Evolutionary conservation across 2,113 vertebrate species (phyloP).

Genomic region (Pandion haliaetus): DNA sequence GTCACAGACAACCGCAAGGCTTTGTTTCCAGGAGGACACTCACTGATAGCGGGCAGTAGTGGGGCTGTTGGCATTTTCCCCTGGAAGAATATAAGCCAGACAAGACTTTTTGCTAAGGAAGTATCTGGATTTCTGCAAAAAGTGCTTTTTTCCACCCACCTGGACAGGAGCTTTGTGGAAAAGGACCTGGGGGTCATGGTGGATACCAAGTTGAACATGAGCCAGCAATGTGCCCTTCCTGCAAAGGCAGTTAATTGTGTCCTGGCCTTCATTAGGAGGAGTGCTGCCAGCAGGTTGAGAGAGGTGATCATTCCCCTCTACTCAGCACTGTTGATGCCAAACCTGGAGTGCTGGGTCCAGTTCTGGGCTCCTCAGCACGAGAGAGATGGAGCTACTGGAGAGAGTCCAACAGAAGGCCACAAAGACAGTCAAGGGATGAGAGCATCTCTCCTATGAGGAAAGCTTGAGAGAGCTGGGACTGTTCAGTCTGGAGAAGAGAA

Average conservation of each 20-base stretch:
- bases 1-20: not conserved
- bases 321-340: not conserved
- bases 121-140: not conserved
- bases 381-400: not conserved
- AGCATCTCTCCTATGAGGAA: not conserved
- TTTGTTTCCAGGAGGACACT: not conserved
- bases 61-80: not conserved
- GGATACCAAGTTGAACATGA: not conserved
- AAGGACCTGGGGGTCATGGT: not conserved
- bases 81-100: not conserved
- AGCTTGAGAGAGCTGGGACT: not conserved
- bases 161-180: not conserved
- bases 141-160: not conserved
- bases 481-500: not conserved
- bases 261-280: not conserved
- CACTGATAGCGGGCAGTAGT: not conserved
- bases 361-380: not conserved
- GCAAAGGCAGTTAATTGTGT: not conserved
- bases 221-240: not conserved
- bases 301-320: not conserved
- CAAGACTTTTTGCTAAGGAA: not conserved
- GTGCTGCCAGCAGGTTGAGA: not conserved
- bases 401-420: not conserved
- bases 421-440: not conserved
- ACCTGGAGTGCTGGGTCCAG: rapidly evolving